phyloP scores from a whole-genome alignment of 2,113 vertebrate species.

The Prionailurus viverrinus region DNA sequence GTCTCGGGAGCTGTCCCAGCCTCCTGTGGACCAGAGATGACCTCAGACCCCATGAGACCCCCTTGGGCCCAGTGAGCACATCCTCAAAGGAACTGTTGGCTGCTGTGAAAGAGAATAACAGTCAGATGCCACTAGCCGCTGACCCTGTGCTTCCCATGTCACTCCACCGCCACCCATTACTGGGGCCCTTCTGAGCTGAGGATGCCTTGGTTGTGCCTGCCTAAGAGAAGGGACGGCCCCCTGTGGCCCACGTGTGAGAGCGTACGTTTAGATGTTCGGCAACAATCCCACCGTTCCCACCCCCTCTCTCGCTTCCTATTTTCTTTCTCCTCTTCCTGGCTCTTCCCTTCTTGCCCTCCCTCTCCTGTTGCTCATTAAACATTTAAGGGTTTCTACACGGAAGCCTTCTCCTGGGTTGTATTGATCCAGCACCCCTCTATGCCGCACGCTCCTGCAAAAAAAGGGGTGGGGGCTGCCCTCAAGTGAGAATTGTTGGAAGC shows the following conservation, averaged over 20 bases:
- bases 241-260: not conserved
- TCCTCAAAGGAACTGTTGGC: not conserved
- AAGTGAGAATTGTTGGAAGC: not conserved
- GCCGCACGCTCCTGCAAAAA: not conserved
- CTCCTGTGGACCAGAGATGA: not conserved
- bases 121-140: not conserved
- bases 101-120: not conserved
- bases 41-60: not conserved
- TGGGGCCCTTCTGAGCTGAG: not conserved
- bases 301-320: not conserved
- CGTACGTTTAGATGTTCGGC: not conserved
- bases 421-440: not conserved
- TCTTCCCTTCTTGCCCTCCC: not conserved
- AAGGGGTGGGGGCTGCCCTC: not conserved
- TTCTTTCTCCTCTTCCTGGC: not conserved
- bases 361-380: not conserved
- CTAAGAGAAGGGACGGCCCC: not conserved
- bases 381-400: not conserved
- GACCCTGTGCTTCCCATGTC: not conserved
- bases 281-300: not conserved
- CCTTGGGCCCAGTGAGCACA: fast-evolving
- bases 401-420: not conserved
- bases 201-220: not conserved
- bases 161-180: not conserved
- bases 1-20: not conserved